Conservation (phyloP, 2,797 vertebrate genomes). For the Myioborus melanocephalus region DNA sequence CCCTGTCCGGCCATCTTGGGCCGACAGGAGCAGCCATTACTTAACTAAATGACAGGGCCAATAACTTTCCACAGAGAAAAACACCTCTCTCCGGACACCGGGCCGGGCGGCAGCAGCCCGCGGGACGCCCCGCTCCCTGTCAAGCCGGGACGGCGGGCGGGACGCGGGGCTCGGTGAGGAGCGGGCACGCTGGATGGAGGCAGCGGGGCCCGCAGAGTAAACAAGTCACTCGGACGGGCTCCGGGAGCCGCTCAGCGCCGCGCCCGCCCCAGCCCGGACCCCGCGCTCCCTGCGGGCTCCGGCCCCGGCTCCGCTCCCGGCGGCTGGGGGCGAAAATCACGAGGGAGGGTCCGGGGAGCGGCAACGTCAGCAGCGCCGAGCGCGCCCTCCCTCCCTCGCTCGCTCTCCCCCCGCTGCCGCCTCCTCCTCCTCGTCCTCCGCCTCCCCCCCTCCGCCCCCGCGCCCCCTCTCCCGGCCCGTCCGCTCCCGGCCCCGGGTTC, state of each 20-base stretch:
- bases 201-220: constrained; percentile 57
- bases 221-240: constrained; percentile 56
- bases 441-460: neutral
- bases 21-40: constrained; percentile 85
- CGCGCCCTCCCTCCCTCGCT: neutral
- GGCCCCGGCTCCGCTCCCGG: neutral
- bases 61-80: constrained; percentile 75
- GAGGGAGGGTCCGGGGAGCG: constrained; percentile 41
- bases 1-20: constrained; percentile 89
- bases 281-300: neutral
- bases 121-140: neutral
- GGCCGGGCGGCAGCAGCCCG: neutral
- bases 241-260: neutral
- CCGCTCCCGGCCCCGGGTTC: neutral
- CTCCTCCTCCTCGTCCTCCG: neutral
- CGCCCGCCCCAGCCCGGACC: neutral
- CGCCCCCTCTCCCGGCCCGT: neutral
- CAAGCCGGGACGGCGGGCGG: neutral
- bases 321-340: constrained; percentile 22
- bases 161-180: neutral
- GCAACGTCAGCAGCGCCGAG: constrained; percentile 52
- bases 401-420: neutral
- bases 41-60: constrained; percentile 84
- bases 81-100: neutral
- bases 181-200: neutral